Conservation (phyloP, 2,797 vertebrate genomes). For the Ceryle rudis region DNA sequence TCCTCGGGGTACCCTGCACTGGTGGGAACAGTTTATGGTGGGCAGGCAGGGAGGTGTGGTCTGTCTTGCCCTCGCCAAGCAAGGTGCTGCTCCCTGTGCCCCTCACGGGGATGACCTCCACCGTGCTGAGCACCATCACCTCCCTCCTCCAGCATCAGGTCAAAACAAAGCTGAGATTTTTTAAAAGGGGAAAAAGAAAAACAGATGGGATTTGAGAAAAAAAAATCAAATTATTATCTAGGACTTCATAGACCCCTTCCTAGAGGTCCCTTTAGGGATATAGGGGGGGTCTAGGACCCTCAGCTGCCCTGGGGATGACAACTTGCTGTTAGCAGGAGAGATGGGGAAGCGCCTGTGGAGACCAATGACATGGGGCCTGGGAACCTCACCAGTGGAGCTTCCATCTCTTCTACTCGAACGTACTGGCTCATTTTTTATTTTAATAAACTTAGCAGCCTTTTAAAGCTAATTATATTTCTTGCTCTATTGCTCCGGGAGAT, state of each 20-base stretch:
- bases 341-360: not conserved
- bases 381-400: not conserved
- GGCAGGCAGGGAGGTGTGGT: not conserved
- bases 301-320: accelerated
- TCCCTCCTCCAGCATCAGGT: accelerated
- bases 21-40: not conserved
- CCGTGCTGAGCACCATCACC: not conserved
- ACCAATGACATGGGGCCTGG: accelerated
- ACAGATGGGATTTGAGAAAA: not conserved
- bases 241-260: not conserved
- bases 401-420: accelerated
- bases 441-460: not conserved
- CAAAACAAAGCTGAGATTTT: accelerated
- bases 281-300: too few species aligned
- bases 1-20: not conserved
- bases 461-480: slow-evolving; percentile 2
- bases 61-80: not conserved
- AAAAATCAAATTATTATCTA: not conserved
- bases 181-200: not conserved
- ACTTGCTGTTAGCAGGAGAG: not conserved
- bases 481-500: not conserved
- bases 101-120: accelerated
- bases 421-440: not conserved
- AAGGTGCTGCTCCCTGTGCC: not conserved
- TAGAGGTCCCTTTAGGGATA: not conserved